Evolutionary conservation across 1,140 invertebrate species (phyloP).

Genomic region (Lutraria rhynchaena): DNA sequence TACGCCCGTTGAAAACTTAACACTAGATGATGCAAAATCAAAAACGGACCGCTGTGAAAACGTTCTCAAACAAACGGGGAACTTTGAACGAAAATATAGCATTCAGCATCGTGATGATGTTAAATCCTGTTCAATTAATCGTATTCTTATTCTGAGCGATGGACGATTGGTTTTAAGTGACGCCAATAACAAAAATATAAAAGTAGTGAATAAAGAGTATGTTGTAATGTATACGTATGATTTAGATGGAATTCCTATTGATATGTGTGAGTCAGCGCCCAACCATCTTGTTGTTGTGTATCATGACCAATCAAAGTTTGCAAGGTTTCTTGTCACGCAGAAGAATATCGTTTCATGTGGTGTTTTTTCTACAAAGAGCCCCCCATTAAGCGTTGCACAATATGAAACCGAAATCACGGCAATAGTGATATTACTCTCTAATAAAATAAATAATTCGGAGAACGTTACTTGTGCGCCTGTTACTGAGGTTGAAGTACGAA

Average conservation of each 20-base stretch:
- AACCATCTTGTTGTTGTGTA: neutral
- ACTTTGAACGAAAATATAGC: neutral
- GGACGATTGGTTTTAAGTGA: constrained; percentile 1
- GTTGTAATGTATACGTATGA: neutral
- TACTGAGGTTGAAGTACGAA: constrained; percentile 7
- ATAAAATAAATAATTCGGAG: neutral
- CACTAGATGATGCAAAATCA: neutral
- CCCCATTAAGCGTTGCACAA: neutral
- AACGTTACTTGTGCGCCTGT: neutral
- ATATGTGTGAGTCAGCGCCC: constrained; percentile 6
- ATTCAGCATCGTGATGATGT: neutral
- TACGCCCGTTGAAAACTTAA: neutral
- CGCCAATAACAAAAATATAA: constrained; percentile 3
- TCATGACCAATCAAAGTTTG: neutral
- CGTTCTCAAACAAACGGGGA: neutral
- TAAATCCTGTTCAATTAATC: neutral
- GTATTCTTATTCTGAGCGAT: constrained; percentile 7
- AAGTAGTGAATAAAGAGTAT: neutral
- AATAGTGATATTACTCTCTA: constrained; percentile 1
- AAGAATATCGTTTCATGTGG: neutral
- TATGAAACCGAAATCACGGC: neutral
- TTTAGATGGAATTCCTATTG: constrained; percentile 1
- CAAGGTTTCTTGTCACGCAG: neutral
- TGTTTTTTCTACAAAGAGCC: neutral
- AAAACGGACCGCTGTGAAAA: neutral